phyloP scores from a whole-genome alignment of 2,888 invertebrate genomes.

The Labia minor region DNA sequence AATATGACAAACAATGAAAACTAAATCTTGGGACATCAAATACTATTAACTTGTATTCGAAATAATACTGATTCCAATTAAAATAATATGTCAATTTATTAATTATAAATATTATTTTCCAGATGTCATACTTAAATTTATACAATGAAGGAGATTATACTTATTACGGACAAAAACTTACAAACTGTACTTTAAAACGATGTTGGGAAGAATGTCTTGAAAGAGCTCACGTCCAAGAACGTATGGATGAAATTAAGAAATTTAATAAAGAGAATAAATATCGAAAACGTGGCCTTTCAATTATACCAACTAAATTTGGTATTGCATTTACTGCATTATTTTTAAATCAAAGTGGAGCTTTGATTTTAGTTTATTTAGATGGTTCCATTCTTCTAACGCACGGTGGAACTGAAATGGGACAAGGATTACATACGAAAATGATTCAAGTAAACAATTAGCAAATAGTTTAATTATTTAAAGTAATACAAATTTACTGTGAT shows the following conservation, averaged over 20 bases:
- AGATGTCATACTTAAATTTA: constrained; percentile 58
- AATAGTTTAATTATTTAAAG: neutral
- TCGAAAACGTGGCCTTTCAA: constrained; percentile 73
- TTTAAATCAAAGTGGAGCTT: constrained; percentile 76
- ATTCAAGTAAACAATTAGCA: constrained; percentile 65
- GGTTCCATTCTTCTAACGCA: constrained; percentile 82
- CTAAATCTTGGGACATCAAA: no score
- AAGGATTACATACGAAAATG: constrained; percentile 93
- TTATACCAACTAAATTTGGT: constrained; percentile 76
- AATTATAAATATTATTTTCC: constrained; percentile 17
- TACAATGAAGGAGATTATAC: constrained; percentile 67
- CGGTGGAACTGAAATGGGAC: constrained; percentile 96
- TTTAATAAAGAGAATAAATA: constrained; percentile 73
- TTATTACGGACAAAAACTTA: constrained; percentile 63
- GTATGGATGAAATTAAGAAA: constrained; percentile 46
- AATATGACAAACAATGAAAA: no score
- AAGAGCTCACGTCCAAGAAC: constrained; percentile 51
- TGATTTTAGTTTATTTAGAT: constrained; percentile 76
- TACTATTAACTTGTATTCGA: no score
- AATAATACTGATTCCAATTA: neutral
- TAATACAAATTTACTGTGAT: constrained; percentile 8
- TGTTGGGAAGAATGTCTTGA: constrained; percentile 72
- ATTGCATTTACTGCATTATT: constrained; percentile 66
- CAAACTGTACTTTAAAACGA: constrained; percentile 56
- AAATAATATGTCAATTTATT: neutral